Evolutionary conservation across 2,888 invertebrate genomes (phyloP).

Genomic region (Amiota minor): DNA sequence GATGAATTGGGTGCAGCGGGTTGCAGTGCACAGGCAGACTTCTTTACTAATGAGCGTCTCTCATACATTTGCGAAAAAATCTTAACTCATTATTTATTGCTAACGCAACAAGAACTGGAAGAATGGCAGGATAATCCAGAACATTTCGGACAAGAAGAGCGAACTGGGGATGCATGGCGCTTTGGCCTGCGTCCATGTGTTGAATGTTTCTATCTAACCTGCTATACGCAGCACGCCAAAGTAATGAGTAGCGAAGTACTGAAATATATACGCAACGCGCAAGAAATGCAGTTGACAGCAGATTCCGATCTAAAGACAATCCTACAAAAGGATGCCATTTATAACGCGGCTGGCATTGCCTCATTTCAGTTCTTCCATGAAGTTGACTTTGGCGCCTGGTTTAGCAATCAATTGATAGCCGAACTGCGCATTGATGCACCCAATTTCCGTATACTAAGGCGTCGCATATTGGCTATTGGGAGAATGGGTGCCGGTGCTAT

Average conservation of each 20-base stretch:
- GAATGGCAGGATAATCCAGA: constrained; percentile 94
- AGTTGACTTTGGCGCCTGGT: constrained; percentile 95
- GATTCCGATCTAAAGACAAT: constrained; percentile 85
- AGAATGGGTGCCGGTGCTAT: constrained; percentile 86
- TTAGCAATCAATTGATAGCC: constrained; percentile 84
- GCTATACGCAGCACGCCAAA: constrained; percentile 86
- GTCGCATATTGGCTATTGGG: constrained; percentile 86
- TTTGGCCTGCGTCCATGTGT: constrained; percentile 93
- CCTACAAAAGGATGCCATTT: constrained; percentile 92
- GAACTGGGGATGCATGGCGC: constrained; percentile 94
- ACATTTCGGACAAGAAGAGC: constrained; percentile 87
- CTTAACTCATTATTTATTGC: constrained; percentile 89
- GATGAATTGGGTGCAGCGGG: constrained; percentile 53
- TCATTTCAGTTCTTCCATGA: constrained; percentile 94
- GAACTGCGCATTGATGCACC: constrained; percentile 88
- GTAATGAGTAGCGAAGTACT: constrained; percentile 84
- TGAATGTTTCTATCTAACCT: constrained; percentile 86
- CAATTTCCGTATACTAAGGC: constrained; percentile 87
- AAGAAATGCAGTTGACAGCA: constrained; percentile 79
- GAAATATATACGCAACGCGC: constrained; percentile 81
- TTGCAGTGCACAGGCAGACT: constrained; percentile 76
- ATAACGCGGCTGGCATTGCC: constrained; percentile 91
- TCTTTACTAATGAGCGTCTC: constrained; percentile 84
- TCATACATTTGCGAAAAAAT: constrained; percentile 88
- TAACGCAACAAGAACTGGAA: constrained; percentile 87